A percentile compares a stretch with the other conserved stretches of the same genome.
Evolutionary conservation across 1,140 invertebrate species (phyloP).

Genomic region (Zeugodacus cucurbitae): DNA sequence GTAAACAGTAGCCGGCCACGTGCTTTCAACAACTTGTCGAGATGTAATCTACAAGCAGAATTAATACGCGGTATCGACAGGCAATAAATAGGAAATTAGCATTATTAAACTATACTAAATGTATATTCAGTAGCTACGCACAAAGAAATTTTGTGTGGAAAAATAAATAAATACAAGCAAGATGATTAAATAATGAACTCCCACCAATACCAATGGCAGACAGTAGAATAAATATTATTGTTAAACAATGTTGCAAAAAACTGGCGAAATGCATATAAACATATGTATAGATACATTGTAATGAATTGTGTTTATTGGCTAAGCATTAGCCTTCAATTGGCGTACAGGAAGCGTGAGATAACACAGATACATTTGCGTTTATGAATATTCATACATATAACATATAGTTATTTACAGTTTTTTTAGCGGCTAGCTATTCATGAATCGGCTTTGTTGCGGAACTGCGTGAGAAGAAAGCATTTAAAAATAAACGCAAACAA

Average conservation of each 20-base stretch:
- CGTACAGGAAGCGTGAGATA: no score
- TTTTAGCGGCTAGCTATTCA: background rate
- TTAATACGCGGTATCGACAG: background rate
- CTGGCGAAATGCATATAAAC: no score
- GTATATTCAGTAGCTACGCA: background rate
- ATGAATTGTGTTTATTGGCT: background rate
- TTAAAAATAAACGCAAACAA: conserved; percentile 1
- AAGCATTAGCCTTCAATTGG: background rate
- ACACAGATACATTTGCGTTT: no score
- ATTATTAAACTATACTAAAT: background rate
- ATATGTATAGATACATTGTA: no score
- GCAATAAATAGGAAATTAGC: background rate
- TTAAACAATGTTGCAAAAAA: background rate
- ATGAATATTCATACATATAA: no score
- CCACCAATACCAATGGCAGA: background rate
- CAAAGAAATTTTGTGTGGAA: background rate
- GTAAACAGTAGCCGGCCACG: background rate
- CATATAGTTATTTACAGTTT: background rate
- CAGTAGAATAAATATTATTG: background rate
- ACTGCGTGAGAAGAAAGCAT: background rate
- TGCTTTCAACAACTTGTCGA: background rate
- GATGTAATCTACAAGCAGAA: background rate
- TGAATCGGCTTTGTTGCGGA: background rate
- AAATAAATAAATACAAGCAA: background rate
- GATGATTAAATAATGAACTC: background rate